Base-by-base conservation (phyloP, 2,888 invertebrate genomes). In the Heliconius cydno region DNA sequence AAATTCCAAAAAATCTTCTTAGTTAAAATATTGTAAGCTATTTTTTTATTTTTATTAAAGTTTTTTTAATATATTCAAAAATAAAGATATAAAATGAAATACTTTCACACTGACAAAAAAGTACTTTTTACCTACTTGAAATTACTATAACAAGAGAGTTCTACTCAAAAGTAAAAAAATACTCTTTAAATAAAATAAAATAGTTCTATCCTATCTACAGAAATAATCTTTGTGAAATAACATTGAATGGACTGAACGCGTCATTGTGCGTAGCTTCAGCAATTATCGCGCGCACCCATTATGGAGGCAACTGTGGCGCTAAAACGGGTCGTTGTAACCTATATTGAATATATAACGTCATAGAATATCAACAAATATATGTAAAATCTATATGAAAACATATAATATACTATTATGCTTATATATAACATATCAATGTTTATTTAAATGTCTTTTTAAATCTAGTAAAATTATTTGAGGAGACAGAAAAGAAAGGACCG, bases 221-320 rank as follows among this genome's bases (percentile, higher is more conserved):
- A 30, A 67, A 67, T 90, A 87, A 52, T 92, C 91, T 90, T 85
- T 91, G 90, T 15, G 71, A 82, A 84, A 85, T 86, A 87, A 86
- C 83, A 85, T 88, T 87, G 86, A 87, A 89, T 87, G 88, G 89
- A 91, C 90, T 90, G 88, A 86, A 87, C 88, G 86, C 89, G 89
- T 91, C 91, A 92, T 92, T 92, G 92, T 92, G 92, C 90, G 91
- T 92, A 90, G 90, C 88, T 88, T 86, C 88, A 90, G 89, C 92
- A 94, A 94, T 94, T 94, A 94, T 91, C 94, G 91, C 88, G 87
- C 84, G 88, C 86, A 85, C 88, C 90, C 92, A 92, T 92, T 93
- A 92, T 89, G 89, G 87, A 85, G 86, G 86, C 86, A 87, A 88
- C 88, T 85, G 78, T 79, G 80, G 81, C 77, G 81, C 82, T 83